Base-by-base conservation (phyloP, 2,888 invertebrate genomes). In the Cephus sareptanus region DNA sequence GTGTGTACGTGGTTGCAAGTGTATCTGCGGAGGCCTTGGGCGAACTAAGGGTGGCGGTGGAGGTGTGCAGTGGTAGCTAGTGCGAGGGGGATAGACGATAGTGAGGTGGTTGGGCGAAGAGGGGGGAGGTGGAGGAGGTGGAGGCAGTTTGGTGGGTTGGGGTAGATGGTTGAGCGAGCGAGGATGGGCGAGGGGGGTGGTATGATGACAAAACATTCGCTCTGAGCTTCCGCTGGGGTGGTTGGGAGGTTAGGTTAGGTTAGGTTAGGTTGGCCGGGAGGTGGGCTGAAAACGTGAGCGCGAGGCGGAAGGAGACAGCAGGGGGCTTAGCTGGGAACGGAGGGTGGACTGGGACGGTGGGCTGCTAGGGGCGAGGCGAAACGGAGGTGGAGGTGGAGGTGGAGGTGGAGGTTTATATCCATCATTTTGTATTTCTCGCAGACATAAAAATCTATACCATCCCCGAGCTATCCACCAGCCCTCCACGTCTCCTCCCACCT, bases 401-500 rank as follows among this genome's bases (percentile, higher is more conserved):
- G 78, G 79, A 37, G 76, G 83, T 76, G 85, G 87, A 86, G 89
- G 89, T 89, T 90, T 90, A 90, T 90, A 89, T 89, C 90, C 90
- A 89, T 89, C 89, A 90, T 90, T 89, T 90, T 89, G 89, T 90
- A 89, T 90, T 90, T 89, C 89, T 89, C 89, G 87, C 89, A 89
- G 90, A 90, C 90, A 90, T 90, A 90, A 90, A 90, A 89, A 90
- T 89, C 89, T 90, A 90, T 90, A 90, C 89, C 87, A 89, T 88
- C 87, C 87, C 85, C 86, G 83, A 82, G 79, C 81, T 81, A 82
- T 82, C 81, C 82, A 81, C 79, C 82, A 81, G 80, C 79, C 83
- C 82, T 31, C 74, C 69, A 69, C 73, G 75, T 75, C 78, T 73
- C 74, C 35, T 75, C 79, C 79, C 77, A 12, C 35, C 76, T 76